Percentiles rank a stretch among this genome's conserved stretches.
phyloP scores from a whole-genome alignment of 2,113 vertebrate species.

The Leptocoma aspasia region DNA sequence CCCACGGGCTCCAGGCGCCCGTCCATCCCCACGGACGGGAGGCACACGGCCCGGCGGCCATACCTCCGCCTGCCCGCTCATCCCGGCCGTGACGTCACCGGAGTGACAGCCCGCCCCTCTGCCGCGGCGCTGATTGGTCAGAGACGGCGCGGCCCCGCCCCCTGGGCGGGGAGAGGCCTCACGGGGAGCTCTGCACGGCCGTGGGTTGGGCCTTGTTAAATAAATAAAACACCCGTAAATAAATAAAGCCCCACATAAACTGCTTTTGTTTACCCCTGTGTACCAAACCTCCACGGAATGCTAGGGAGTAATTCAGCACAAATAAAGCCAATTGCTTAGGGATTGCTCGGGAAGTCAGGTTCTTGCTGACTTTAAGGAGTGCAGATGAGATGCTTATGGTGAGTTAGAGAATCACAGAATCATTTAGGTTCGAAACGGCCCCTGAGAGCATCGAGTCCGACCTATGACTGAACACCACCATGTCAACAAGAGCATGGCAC shows the following conservation, averaged over 20 bases:
- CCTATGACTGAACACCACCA: neutral
- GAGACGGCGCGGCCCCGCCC: rapidly evolving
- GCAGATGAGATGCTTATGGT: rapidly evolving
- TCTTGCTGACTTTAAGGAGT: neutral
- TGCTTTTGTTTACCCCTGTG: rapidly evolving
- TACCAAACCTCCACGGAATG: rapidly evolving
- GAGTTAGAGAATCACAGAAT: neutral
- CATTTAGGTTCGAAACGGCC: neutral
- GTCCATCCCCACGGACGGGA: rapidly evolving
- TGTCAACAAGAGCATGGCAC: neutral
- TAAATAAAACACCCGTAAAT: rapidly evolving
- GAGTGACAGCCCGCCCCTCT: neutral
- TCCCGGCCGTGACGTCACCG: neutral
- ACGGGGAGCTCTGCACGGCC: rapidly evolving
- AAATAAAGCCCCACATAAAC: no score
- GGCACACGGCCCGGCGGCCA: rapidly evolving
- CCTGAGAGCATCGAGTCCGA: no score
- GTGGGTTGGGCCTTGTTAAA: rapidly evolving
- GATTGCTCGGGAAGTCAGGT: neutral
- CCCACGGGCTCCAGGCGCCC: rapidly evolving
- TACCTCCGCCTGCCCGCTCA: neutral
- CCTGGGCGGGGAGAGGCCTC: rapidly evolving
- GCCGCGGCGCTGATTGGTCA: neutral
- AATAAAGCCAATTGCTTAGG: neutral
- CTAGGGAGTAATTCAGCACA: neutral